These are phyloP conservation scores for Ataeniobius toweri DNA, from an alignment of 2,797 vertebrate genomes.

Conservation along the genomic window DNA sequence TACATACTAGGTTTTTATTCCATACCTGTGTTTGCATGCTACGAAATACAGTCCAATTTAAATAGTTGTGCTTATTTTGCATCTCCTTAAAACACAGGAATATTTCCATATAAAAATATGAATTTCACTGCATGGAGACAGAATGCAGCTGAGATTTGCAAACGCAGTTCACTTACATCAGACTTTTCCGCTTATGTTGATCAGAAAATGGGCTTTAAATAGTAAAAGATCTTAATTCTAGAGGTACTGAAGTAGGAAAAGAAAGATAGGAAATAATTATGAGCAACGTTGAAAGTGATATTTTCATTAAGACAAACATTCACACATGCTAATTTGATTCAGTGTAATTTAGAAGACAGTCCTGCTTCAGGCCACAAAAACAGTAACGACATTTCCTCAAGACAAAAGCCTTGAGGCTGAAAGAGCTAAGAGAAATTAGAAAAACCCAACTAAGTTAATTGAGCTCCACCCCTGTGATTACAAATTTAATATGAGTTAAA, in stretches of 20 bases:
- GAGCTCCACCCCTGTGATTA: constrained; percentile 48
- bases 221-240: not conserved
- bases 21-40: not conserved
- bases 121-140: not conserved
- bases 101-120: not conserved
- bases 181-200: not conserved
- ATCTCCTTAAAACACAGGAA: not conserved
- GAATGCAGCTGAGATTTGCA: not conserved
- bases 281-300: not conserved
- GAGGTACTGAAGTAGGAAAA: not conserved
- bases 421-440: not conserved
- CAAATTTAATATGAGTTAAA: constrained; percentile 49
- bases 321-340: not conserved
- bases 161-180: not conserved
- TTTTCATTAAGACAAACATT: not conserved
- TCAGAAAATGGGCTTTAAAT: not conserved
- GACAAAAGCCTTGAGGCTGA: not conserved
- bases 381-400: not conserved
- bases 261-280: not conserved
- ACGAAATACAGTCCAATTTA: not conserved
- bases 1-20: not conserved
- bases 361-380: not conserved
- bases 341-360: not conserved
- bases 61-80: not conserved
- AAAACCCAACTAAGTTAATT: constrained; percentile 31